These are phyloP conservation scores for Aeoliscus strigatus DNA, from an alignment of 2,797 vertebrate species.

Conservation along the genomic window DNA sequence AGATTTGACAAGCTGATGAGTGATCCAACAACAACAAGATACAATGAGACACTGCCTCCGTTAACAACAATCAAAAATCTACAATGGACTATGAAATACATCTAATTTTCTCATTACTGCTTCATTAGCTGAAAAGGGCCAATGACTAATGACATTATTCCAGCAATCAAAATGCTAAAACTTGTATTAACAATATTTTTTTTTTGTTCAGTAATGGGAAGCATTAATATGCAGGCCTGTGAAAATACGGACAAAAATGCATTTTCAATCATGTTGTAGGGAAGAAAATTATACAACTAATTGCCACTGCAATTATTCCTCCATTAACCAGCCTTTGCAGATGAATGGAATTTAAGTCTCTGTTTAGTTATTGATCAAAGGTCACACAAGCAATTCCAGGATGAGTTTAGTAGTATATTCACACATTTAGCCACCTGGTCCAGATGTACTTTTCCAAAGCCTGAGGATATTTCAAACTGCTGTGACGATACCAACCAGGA, in stretches of 20 bases:
- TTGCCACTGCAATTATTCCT: slow-evolving; percentile 5
- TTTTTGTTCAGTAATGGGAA: background rate
- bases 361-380: slow-evolving; percentile 10
- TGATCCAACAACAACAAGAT: too few relatives aligned
- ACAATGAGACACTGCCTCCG: too few relatives aligned
- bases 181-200: too few relatives aligned
- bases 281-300: slow-evolving; percentile 3
- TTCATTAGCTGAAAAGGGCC: slow-evolving; percentile 2
- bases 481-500: too few relatives aligned
- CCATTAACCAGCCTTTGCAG: slow-evolving; percentile 4
- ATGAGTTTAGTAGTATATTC: background rate
- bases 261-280: slow-evolving; percentile 4
- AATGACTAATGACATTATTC: slow-evolving; percentile 1
- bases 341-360: slow-evolving; percentile 6
- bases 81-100: slow-evolving; percentile 1
- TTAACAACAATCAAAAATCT: too few relatives aligned
- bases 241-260: slow-evolving; percentile 1
- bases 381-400: slow-evolving; percentile 8
- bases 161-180: slow-evolving; percentile 1
- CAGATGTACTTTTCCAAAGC: too few relatives aligned
- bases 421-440: too few relatives aligned
- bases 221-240: background rate
- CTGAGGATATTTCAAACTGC: too few relatives aligned
- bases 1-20: too few relatives aligned
- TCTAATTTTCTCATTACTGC: slow-evolving; percentile 10